phyloP scores from a whole-genome alignment of 1,140 invertebrate genomes.

The Tetragnatha versicolor region DNA sequence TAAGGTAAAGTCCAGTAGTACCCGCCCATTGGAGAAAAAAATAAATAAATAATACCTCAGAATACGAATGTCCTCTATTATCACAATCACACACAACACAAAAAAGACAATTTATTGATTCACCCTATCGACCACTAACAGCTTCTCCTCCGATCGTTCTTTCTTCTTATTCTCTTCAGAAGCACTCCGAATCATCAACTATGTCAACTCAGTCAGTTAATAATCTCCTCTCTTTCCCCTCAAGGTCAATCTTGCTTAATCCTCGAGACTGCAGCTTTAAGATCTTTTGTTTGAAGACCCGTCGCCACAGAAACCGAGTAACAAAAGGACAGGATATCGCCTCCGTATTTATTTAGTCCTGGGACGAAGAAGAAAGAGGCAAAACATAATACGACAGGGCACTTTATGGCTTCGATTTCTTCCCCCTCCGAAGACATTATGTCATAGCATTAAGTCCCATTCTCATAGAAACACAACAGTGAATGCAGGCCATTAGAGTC shows the following conservation, averaged over 20 bases:
- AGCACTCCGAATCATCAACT: background rate
- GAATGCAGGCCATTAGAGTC: background rate
- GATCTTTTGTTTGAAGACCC: slow-evolving; percentile 23
- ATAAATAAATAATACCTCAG: too few relatives aligned
- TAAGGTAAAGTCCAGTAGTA: too few relatives aligned
- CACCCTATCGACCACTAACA: too few relatives aligned
- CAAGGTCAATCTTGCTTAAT: slow-evolving; percentile 18
- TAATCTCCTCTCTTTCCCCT: background rate
- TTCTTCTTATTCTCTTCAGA: background rate
- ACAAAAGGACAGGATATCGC: slow-evolving; percentile 8
- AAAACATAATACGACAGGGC: background rate
- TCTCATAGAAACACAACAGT: background rate
- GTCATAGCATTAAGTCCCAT: slow-evolving; percentile 1
- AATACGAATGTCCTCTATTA: too few relatives aligned
- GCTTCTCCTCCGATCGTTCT: too few relatives aligned
- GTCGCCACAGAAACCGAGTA: background rate
- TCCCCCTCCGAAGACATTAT: background rate
- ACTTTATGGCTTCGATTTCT: slow-evolving; percentile 5
- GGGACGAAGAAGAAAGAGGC: background rate
- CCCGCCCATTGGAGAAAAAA: too few relatives aligned
- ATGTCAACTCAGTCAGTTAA: slow-evolving; percentile 11
- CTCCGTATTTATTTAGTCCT: slow-evolving; percentile 9
- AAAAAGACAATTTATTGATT: too few relatives aligned
- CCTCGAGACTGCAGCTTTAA: background rate
- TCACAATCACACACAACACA: too few relatives aligned